A percentile compares a stretch with the other conserved stretches of the same genome.
These are phyloP conservation scores for Thymallus thymallus DNA, from an alignment of 2,113 vertebrate species.

Conservation along the genomic window DNA sequence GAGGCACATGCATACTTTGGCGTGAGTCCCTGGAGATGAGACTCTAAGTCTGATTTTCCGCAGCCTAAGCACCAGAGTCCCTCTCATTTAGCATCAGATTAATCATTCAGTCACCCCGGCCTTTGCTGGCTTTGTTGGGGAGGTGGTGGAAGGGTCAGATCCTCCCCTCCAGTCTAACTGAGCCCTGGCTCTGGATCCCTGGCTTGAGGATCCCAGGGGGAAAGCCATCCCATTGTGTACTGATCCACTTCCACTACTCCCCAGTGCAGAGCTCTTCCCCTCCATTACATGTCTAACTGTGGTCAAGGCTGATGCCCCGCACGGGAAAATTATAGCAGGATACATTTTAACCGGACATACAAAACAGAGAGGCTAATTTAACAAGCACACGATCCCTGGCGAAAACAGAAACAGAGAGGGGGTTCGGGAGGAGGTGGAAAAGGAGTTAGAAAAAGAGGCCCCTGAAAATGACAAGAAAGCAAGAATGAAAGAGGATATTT, in stretches of 20 bases:
- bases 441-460: neutral
- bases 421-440: neutral
- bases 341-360: slow-evolving; percentile 79
- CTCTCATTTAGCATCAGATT: slow-evolving; percentile 30
- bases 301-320: slow-evolving; percentile 81
- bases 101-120: slow-evolving; percentile 29
- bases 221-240: slow-evolving; percentile 6
- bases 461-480: neutral
- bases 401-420: neutral
- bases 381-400: too few relatives aligned
- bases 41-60: slow-evolving; percentile 26
- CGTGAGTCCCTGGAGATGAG: slow-evolving; percentile 69
- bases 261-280: slow-evolving; percentile 72
- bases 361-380: slow-evolving; percentile 76
- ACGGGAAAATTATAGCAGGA: slow-evolving; percentile 69
- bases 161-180: slow-evolving; percentile 19
- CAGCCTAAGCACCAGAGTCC: slow-evolving; percentile 3
- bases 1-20: slow-evolving; percentile 81
- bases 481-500: neutral
- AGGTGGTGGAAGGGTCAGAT: slow-evolving; percentile 28
- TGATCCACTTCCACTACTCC: neutral
- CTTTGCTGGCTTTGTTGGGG: slow-evolving; percentile 4
- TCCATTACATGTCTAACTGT: slow-evolving; percentile 64
- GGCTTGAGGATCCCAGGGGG: slow-evolving; percentile 34
- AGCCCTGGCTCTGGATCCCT: slow-evolving; percentile 38